phyloP scores from a whole-genome alignment of 2,888 invertebrate species.

The Pyrrhia umbra region DNA sequence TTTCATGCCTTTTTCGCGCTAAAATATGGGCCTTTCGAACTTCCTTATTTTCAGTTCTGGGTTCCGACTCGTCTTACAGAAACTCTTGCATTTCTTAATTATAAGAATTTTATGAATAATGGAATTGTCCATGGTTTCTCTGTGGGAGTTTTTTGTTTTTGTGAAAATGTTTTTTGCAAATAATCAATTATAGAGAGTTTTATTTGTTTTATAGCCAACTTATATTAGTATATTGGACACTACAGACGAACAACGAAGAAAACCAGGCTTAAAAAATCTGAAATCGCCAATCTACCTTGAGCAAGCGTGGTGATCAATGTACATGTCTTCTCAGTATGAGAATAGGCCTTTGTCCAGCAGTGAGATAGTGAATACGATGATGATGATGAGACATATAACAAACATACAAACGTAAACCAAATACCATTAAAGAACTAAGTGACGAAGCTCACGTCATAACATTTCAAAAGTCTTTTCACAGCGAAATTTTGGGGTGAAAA shows the following conservation, averaged over 20 bases:
- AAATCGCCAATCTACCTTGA: too few relatives aligned
- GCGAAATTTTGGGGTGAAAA: slow-evolving; percentile 18
- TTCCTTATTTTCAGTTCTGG: slow-evolving; percentile 55
- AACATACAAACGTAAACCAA: too few relatives aligned
- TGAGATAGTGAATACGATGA: too few relatives aligned
- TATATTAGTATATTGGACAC: too few relatives aligned
- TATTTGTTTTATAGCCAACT: too few relatives aligned
- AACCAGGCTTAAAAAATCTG: too few relatives aligned
- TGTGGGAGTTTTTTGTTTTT: neutral
- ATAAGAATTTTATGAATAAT: slow-evolving; percentile 25
- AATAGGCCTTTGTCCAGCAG: too few relatives aligned
- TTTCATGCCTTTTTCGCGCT: slow-evolving; percentile 70
- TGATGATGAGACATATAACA: too few relatives aligned
- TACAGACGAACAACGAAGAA: too few relatives aligned
- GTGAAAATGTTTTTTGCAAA: neutral
- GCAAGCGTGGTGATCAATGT: too few relatives aligned
- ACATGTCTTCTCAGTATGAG: too few relatives aligned
- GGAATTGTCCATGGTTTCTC: slow-evolving; percentile 5
- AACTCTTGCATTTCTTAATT: slow-evolving; percentile 39
- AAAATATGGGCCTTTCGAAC: slow-evolving; percentile 68
- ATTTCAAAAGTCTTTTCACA: neutral
- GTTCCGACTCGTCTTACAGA: slow-evolving; percentile 18
- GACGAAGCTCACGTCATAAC: neutral
- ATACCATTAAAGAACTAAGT: neutral
- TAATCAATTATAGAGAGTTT: neutral